Conservation (phyloP, 2,888 invertebrate genomes). For the Cataglyphis albicans region DNA sequence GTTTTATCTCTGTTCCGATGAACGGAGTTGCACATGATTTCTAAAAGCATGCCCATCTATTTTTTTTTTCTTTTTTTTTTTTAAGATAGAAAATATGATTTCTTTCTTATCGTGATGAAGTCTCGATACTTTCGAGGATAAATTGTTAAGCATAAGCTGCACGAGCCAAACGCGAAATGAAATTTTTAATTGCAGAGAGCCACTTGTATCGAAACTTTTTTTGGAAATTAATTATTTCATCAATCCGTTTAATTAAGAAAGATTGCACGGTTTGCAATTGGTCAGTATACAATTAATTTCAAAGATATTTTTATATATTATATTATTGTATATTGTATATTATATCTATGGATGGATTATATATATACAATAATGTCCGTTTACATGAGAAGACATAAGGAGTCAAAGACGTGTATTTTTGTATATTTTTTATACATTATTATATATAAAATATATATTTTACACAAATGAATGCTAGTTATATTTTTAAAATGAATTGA, state of each 20-base stretch:
- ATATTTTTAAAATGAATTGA: not conserved
- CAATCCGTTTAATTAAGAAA: slow-evolving; percentile 11
- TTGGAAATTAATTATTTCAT: not conserved
- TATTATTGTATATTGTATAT: no score
- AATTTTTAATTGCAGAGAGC: slow-evolving; percentile 6
- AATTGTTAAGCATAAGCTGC: not conserved
- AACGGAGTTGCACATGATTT: slow-evolving; percentile 55
- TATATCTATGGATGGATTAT: not conserved
- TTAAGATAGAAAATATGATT: slow-evolving; percentile 3
- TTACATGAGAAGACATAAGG: not conserved
- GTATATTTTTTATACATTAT: not conserved
- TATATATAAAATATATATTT: not conserved
- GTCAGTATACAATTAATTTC: not conserved
- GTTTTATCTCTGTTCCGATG: slow-evolving; percentile 39
- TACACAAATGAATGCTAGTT: not conserved
- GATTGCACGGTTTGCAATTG: not conserved
- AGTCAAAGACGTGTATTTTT: not conserved
- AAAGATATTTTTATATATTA: not conserved
- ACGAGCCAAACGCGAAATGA: not conserved
- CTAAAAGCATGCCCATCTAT: slow-evolving; percentile 40
- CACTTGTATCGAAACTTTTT: not conserved
- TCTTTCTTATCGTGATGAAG: slow-evolving; percentile 17
- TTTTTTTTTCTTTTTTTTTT: slow-evolving; percentile 30
- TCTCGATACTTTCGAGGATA: not conserved
- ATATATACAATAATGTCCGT: not conserved